Conservation (phyloP, 2,113 vertebrate genomes). For the Catharus bicknelli region DNA sequence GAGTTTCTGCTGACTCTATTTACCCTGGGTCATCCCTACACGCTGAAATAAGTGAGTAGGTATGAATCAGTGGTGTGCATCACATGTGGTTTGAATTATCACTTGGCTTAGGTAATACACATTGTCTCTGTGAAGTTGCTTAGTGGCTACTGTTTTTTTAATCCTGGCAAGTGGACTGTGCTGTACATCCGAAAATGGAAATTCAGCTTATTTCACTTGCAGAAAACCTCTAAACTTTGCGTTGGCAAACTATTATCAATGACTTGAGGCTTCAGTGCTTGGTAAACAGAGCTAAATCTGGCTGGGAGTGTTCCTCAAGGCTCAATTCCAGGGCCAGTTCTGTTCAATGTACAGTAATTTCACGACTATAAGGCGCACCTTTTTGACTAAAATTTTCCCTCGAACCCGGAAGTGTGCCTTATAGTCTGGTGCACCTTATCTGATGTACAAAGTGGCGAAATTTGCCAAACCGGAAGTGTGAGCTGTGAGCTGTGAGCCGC, state of each 20-base stretch:
- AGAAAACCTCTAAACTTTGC: background rate
- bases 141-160: background rate
- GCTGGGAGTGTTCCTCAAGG: background rate
- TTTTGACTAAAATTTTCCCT: too few species aligned
- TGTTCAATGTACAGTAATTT: background rate
- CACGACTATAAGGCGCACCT: too few species aligned
- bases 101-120: background rate
- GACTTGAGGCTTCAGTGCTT: background rate
- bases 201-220: background rate
- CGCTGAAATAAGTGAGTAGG: background rate
- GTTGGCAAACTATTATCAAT: background rate
- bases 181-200: background rate
- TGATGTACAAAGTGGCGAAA: too few species aligned
- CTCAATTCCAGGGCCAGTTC: background rate
- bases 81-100: background rate
- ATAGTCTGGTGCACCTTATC: too few species aligned
- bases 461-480: too few species aligned
- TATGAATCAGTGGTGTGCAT: background rate
- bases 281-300: background rate
- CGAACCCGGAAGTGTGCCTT: too few species aligned
- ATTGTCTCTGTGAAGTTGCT: background rate
- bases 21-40: background rate
- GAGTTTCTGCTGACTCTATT: background rate
- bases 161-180: background rate
- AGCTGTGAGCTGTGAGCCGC: too few species aligned